Conservation (phyloP, 2,113 vertebrate genomes). For the Morone saxatilis region DNA sequence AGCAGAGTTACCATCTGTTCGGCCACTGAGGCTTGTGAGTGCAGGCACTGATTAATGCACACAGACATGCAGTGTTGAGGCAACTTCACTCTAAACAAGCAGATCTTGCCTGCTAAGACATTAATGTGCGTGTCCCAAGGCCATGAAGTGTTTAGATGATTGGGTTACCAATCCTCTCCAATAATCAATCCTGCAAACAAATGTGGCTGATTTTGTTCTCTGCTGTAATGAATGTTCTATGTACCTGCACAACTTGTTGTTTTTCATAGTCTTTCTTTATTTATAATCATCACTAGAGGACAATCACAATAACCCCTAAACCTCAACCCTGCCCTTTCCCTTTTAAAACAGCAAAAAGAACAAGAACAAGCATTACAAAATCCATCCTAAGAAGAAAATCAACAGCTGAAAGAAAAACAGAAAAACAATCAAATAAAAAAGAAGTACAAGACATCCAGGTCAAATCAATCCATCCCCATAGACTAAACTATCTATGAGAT, state of each 20-base stretch:
- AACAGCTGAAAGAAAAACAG: conserved; percentile 61
- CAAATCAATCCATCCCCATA: conserved; percentile 74
- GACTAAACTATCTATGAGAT: conserved; percentile 80
- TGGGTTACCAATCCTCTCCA: neutral
- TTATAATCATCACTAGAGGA: conserved; percentile 84
- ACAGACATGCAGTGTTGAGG: conserved; percentile 7
- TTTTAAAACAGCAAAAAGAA: conserved; percentile 81
- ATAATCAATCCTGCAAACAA: conserved; percentile 19
- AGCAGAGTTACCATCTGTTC: conserved; percentile 21
- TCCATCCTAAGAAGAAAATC: conserved; percentile 76
- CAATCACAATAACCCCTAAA: conserved; percentile 79
- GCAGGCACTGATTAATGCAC: conserved; percentile 1
- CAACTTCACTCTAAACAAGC: conserved; percentile 10
- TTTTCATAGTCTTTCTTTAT: conserved; percentile 74
- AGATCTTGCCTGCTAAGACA: neutral
- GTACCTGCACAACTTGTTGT: conserved; percentile 21
- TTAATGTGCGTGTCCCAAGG: neutral
- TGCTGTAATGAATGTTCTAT: neutral
- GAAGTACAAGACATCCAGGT: conserved; percentile 71
- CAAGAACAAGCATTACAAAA: conserved; percentile 84
- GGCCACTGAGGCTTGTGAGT: neutral
- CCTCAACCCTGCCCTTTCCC: conserved; percentile 53
- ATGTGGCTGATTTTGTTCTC: neutral
- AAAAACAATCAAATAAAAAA: conserved; percentile 12
- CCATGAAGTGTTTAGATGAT: neutral